Evolutionary conservation across 2,888 invertebrate species (phyloP), one percentile per base, ranked within the genome.

Genomic region (Lydus trimaculatus): DNA sequence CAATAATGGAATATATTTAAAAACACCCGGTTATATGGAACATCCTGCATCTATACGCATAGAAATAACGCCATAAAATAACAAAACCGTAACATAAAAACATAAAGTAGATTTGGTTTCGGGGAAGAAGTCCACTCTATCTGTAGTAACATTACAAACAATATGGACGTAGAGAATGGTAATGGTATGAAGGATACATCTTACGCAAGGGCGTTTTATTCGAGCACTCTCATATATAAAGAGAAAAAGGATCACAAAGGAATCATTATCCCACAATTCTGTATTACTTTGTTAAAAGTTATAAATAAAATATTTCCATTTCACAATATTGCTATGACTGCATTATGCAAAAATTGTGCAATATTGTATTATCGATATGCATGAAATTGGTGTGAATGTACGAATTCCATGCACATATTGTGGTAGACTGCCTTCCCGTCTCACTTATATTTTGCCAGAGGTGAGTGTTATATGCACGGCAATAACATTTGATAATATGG

Each of bases 81-180:
- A 74, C 69, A 67, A 66, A 72, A 72, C 67, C 72, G 69, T 73
- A 72, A 72, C 74, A 76, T 76, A 76, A 76, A 75, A 76, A 74
- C 73, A 76, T 72, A 76, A 76, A 76, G 71, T 73, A 70, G 72
- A 68, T 70, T 62, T 60, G 64, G 58, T 23, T 59, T 65, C 58
- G 36, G 17, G 36, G 64, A n/a, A n/a, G n/a, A n/a, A 64, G 72
- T 69, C 72, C 67, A 66, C 63, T 69, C 65, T 66, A 65, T 65
- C 66, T 39, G 48, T 31, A 63, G 60, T 15, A 28, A 61, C 66
- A 61, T 61, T 67, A 70, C 64, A 70, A 63, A 17, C 66, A 70
- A 70, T 65, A 69, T 66, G 60, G 65, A 63, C 31, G 31, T 23
- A 9, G 20, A 48, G 11, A 48, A 48, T 48, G 36, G 7, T 36